A percentile compares a stretch with the other conserved stretches of the same genome.
phyloP scores from a whole-genome alignment of 1,140 invertebrate genomes.

The Leptopilina clavipes region DNA sequence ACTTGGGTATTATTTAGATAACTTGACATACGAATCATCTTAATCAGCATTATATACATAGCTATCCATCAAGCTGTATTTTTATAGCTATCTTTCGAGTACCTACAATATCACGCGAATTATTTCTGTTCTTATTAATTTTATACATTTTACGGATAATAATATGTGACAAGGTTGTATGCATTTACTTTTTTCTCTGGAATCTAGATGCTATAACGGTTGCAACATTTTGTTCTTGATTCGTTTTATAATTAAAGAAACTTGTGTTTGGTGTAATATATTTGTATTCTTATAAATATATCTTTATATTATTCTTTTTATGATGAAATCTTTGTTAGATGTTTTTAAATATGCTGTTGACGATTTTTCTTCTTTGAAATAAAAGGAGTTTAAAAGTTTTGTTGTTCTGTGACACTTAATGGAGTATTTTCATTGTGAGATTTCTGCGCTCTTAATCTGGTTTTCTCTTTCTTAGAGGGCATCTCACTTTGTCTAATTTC shows the following conservation, averaged over 20 bases:
- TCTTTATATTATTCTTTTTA: too few species aligned
- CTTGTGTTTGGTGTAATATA: too few species aligned
- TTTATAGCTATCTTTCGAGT: too few species aligned
- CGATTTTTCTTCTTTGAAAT: too few species aligned
- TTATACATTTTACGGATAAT: background rate
- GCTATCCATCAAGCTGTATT: background rate
- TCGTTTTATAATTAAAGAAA: too few species aligned
- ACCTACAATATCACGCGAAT: background rate
- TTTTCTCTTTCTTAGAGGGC: conserved; percentile 20
- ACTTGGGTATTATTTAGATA: conserved; percentile 22
- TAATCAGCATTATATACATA: background rate
- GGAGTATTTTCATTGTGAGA: conserved; percentile 14
- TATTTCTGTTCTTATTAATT: conserved; percentile 5
- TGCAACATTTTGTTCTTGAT: too few species aligned
- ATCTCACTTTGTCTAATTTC: conserved; percentile 24
- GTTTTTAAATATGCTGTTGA: too few species aligned
- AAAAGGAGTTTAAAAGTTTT: too few species aligned
- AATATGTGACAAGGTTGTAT: background rate
- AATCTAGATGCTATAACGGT: background rate
- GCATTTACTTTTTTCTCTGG: background rate
- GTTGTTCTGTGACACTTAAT: conserved; percentile 15
- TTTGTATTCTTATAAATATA: too few species aligned
- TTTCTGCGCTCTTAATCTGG: background rate
- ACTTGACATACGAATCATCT: conserved; percentile 5
- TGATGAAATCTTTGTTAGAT: too few species aligned